Percentiles rank a stretch among this genome's conserved stretches.
phyloP scores from a whole-genome alignment of 2,888 invertebrate genomes.

The Zygaena filipendulae region DNA sequence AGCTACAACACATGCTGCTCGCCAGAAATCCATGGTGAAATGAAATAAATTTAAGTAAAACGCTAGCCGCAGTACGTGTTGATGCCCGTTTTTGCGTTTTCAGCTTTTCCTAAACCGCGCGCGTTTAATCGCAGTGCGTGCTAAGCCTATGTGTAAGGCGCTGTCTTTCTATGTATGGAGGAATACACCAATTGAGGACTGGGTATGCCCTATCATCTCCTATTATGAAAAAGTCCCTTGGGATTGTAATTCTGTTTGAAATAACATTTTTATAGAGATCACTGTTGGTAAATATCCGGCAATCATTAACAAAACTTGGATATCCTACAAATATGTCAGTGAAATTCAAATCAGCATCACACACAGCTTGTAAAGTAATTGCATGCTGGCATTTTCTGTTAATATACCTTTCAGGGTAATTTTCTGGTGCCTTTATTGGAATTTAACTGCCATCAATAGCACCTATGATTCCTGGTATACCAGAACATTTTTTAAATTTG shows the following conservation, averaged over 20 bases:
- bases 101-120: no score
- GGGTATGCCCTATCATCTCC: background rate
- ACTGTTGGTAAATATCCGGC: background rate
- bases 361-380: conserved; percentile 1
- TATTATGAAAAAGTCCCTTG: background rate
- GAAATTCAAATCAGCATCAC: background rate
- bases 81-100: no score
- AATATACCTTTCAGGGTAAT: background rate
- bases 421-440: background rate
- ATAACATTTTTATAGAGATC: background rate
- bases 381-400: background rate
- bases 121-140: no score
- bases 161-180: background rate
- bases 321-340: background rate
- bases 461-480: background rate
- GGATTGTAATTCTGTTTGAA: no score
- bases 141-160: no score
- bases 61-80: no score
- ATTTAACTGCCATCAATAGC: background rate
- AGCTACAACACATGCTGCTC: no score
- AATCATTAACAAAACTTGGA: background rate
- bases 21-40: no score
- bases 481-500: background rate
- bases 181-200: background rate
- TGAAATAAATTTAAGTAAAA: no score